These are phyloP conservation scores for Rhagonycha lutea DNA, from an alignment of 2,888 invertebrate species.

Conservation along the genomic window DNA sequence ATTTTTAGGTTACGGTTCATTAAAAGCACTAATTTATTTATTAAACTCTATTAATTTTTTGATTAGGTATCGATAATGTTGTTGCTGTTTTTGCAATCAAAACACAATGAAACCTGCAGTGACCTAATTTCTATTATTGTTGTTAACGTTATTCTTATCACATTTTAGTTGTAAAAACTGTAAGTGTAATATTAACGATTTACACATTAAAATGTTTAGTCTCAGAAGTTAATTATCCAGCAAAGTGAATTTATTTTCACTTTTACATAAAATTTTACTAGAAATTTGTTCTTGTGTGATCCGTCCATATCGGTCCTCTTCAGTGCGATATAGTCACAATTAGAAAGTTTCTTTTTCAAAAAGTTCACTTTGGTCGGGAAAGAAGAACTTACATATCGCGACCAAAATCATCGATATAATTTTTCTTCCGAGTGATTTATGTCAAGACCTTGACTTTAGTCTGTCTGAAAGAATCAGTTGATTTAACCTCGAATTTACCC, in stretches of 20 bases:
- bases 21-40: not conserved
- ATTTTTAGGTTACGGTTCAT: not conserved
- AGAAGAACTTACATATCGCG: not conserved
- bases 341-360: not conserved
- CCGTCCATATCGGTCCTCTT: not conserved
- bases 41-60: not conserved
- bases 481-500: constrained; percentile 14
- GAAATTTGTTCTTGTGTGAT: not conserved
- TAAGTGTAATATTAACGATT: not conserved
- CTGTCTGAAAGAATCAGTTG: constrained; percentile 22
- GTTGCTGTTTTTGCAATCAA: not conserved
- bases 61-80: not conserved
- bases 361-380: too few relatives aligned
- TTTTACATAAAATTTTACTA: not conserved
- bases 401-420: not conserved
- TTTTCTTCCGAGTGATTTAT: not conserved
- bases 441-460: constrained; percentile 31
- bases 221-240: constrained; percentile 3
- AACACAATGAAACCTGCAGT: not conserved
- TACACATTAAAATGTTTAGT: constrained; percentile 1
- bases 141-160: not conserved
- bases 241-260: not conserved
- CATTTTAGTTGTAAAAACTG: not conserved
- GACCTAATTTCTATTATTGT: not conserved
- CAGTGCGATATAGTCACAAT: not conserved